phyloP scores from a whole-genome alignment of 2,113 vertebrate genomes.

The Bufo gargarizans region DNA sequence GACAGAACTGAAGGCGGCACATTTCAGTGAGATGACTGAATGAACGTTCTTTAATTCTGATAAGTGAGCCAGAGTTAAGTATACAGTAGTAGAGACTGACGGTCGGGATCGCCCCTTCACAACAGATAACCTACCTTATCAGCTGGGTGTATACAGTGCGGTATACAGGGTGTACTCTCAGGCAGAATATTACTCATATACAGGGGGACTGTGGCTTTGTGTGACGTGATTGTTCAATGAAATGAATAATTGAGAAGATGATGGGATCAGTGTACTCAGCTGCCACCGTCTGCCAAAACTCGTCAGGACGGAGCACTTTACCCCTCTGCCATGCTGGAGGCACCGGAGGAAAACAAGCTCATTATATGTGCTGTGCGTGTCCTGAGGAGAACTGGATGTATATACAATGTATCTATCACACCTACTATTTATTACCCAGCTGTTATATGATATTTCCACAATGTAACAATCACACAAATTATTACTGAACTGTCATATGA shows the following conservation, averaged over 20 bases:
- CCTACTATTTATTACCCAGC: not conserved
- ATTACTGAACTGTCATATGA: not conserved
- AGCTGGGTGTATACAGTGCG: not conserved
- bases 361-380: not conserved
- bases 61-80: not conserved
- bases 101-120: constrained; percentile 21
- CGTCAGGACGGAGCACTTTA: constrained; percentile 12
- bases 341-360: not conserved
- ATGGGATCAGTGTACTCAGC: constrained; percentile 67
- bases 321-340: not conserved
- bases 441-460: not conserved
- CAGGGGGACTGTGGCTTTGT: constrained; percentile 79
- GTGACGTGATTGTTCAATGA: constrained; percentile 76
- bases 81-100: no score
- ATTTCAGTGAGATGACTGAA: not conserved
- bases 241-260: constrained; percentile 79
- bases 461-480: not conserved
- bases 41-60: not conserved
- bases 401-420: not conserved
- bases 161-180: not conserved
- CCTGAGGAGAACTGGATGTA: no score
- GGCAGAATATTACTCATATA: constrained; percentile 81
- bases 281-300: constrained; percentile 25
- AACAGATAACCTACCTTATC: constrained; percentile 62
- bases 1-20: not conserved